Conservation (phyloP, 1,140 invertebrate genomes). For the Psix sp. region DNA sequence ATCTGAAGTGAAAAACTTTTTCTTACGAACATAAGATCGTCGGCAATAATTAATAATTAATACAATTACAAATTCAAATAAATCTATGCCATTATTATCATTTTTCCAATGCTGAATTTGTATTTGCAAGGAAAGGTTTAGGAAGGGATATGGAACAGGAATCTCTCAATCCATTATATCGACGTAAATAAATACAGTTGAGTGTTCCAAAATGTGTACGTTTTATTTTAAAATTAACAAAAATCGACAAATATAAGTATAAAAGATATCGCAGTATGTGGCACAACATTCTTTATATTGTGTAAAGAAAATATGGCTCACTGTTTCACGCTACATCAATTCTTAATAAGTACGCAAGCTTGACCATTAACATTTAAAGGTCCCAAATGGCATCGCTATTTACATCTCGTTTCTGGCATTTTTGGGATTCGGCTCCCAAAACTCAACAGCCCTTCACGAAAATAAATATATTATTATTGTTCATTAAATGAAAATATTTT, state of each 20-base stretch:
- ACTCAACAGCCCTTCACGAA: not conserved
- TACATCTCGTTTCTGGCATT: slow-evolving; percentile 63
- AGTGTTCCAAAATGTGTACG: slow-evolving; percentile 44
- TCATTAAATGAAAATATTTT: no score
- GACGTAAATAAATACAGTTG: slow-evolving; percentile 18
- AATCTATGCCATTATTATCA: slow-evolving; percentile 32
- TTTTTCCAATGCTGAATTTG: slow-evolving; percentile 1
- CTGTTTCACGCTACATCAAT: slow-evolving; percentile 18
- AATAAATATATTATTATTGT: no score
- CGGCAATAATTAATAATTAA: slow-evolving; percentile 2
- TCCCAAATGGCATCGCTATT: slow-evolving; percentile 64
- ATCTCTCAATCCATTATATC: slow-evolving; percentile 32
- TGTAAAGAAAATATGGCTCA: slow-evolving; percentile 8
- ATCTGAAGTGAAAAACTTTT: slow-evolving; percentile 3
- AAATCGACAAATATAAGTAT: slow-evolving; percentile 32
- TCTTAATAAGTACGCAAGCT: slow-evolving; percentile 47
- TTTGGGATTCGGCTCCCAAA: slow-evolving; percentile 13
- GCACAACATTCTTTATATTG: slow-evolving; percentile 42
- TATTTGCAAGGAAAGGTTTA: not conserved
- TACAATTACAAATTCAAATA: not conserved
- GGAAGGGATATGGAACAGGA: slow-evolving; percentile 3
- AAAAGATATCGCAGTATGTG: slow-evolving; percentile 31
- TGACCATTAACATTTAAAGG: slow-evolving; percentile 41
- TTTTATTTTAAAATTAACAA: slow-evolving; percentile 53
- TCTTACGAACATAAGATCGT: slow-evolving; percentile 11